phyloP scores from a whole-genome alignment of 2,797 vertebrate species.

The Pseudochirops cupreus region DNA sequence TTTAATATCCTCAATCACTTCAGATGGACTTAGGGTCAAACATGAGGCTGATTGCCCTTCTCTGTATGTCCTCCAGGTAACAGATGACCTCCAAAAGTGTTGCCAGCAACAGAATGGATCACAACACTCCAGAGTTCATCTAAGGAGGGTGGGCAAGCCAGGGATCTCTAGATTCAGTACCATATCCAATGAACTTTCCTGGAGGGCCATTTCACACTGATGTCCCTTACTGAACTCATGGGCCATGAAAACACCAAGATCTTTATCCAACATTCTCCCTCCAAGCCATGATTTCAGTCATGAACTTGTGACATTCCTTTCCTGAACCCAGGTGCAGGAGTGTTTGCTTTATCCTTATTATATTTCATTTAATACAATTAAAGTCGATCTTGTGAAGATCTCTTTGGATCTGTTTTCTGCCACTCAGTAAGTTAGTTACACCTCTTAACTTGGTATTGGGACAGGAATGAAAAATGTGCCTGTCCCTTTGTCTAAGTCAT shows the following conservation, averaged over 20 bases:
- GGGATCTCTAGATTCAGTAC: not conserved
- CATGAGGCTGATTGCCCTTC: not conserved
- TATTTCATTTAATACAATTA: not conserved
- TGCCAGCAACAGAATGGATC: not conserved
- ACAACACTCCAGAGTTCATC: not conserved
- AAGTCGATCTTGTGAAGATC: not conserved
- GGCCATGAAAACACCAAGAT: not conserved
- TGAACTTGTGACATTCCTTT: not conserved
- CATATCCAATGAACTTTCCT: not conserved
- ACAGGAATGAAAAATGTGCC: not conserved
- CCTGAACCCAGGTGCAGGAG: not conserved
- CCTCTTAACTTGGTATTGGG: not conserved
- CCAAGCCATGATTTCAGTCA: not conserved
- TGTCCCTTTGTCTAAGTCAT: not conserved
- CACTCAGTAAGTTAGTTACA: not conserved
- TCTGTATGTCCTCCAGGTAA: not conserved
- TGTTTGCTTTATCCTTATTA: not conserved
- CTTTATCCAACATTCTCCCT: not conserved
- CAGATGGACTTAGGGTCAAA: not conserved
- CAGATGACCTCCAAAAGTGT: not conserved
- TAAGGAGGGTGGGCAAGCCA: not conserved
- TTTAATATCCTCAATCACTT: not conserved
- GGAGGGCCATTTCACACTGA: not conserved
- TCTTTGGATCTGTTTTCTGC: not conserved
- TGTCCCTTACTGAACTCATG: not conserved